Evolutionary conservation across 2,888 invertebrate genomes (phyloP), one percentile per base, ranked within the genome.

Genomic region (Therioaphis trifolii): DNA sequence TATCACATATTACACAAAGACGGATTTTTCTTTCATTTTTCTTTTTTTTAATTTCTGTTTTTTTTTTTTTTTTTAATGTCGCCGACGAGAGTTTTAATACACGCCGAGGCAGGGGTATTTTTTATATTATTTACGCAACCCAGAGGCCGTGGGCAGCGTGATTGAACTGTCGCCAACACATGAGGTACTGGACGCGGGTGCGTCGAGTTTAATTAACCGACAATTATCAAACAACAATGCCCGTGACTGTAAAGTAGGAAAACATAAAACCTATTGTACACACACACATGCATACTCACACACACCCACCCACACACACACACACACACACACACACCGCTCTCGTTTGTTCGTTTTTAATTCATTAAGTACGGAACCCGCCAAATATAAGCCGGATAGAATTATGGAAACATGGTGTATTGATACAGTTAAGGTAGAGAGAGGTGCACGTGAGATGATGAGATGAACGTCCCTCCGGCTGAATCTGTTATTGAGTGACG

Each of bases 141-240:
- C 61, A 29, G 52, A 40, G 1, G 9, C 52, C n/a, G 21, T 21
- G 35, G 35, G 21, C 35, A 52, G 40, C 35, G n/a, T 55, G 68
- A 78, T 55, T 78, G 68, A 78, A 69, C 68, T 78, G 78, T 78
- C 68, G 78, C 68, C 46, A 68, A 78, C 78, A 69, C 55, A 35
- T 63, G 18, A 18, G n/a, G 18, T 15, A 35, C 35, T 69, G 68
- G 55, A 78, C 27, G n/a, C 4, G 4, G 55, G 4, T 27, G 2
- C 29, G 52, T 75, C 43, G 35, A 66, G 29, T 78, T 78, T 78
- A 69, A 78, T 69, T 55, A 78, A 78, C 68, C 68, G 14, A n/a
- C 68, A 55, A 78, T 78, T 78, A 78, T 78, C 55, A 43, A 69
- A 78, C 21, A 69, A 69, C 68, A 78, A 78, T 69, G 68, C 68